phyloP scores from a whole-genome alignment of 2,797 vertebrate genomes.

The Silurus aristotelis region DNA sequence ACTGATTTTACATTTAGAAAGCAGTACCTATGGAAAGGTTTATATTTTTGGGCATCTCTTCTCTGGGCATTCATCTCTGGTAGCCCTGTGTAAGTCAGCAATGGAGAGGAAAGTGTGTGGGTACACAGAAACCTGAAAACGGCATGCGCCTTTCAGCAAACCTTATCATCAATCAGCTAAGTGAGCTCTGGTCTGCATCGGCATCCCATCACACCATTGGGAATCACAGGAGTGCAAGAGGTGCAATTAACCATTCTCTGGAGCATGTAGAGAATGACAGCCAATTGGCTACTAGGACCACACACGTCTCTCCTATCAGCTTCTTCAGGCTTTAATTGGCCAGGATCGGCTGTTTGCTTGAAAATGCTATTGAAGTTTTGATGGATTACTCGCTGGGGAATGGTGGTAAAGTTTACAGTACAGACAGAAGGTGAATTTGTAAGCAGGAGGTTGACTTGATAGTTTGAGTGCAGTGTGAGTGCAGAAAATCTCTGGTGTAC shows the following conservation, averaged over 20 bases:
- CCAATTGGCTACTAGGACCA: conserved; percentile 66
- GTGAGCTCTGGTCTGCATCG: conserved; percentile 68
- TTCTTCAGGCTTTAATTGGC: conserved; percentile 74
- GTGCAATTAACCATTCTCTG: conserved; percentile 76
- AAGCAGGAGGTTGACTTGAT: conserved; percentile 45
- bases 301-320: conserved; percentile 64
- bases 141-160: conserved; percentile 64
- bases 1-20: neutral
- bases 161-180: conserved; percentile 70
- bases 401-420: conserved; percentile 60
- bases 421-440: conserved; percentile 64
- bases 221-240: conserved; percentile 68
- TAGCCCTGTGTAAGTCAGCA: conserved; percentile 2
- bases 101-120: conserved; percentile 10
- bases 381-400: conserved; percentile 69
- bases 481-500: conserved; percentile 2
- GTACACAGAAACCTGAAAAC: conserved; percentile 39
- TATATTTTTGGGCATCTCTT: neutral
- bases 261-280: conserved; percentile 71
- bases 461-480: conserved; percentile 20
- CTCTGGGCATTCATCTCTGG: neutral
- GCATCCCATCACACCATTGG: conserved; percentile 71
- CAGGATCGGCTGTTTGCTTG: conserved; percentile 69
- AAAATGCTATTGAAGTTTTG: conserved; percentile 65
- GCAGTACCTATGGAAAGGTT: neutral